A percentile compares a stretch with the other conserved stretches of the same genome.
phyloP scores from a whole-genome alignment of 1,140 invertebrate species.

The Hyles euphorbiae region DNA sequence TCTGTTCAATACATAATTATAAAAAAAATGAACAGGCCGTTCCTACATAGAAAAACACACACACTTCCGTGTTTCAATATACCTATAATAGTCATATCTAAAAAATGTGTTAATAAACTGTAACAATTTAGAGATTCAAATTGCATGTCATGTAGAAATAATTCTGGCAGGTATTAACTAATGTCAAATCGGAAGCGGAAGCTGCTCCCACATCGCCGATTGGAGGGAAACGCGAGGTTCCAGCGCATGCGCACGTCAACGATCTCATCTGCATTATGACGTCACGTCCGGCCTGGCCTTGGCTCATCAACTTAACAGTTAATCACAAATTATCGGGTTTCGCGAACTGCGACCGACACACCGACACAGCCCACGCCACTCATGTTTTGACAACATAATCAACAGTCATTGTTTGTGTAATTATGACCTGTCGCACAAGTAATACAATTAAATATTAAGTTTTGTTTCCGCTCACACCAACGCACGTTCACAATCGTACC shows the following conservation, averaged over 20 bases:
- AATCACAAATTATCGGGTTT: not conserved
- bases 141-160: no score
- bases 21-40: no score
- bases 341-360: slow-evolving; percentile 10
- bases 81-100: no score
- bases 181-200: slow-evolving; percentile 11
- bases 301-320: slow-evolving; percentile 4
- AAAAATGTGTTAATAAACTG: no score
- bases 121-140: no score
- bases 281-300: slow-evolving; percentile 1
- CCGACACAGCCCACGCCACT: slow-evolving; percentile 1
- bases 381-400: slow-evolving; percentile 8
- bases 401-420: slow-evolving; percentile 44
- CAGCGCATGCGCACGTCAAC: slow-evolving; percentile 9
- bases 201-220: slow-evolving; percentile 5
- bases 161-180: no score
- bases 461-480: slow-evolving; percentile 25
- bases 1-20: no score
- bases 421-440: slow-evolving; percentile 33
- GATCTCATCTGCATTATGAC: slow-evolving; percentile 8
- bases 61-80: no score
- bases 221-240: slow-evolving; percentile 5
- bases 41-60: no score
- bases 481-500: slow-evolving; percentile 19
- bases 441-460: slow-evolving; percentile 26